Percentiles rank a stretch among this genome's conserved stretches.
Evolutionary conservation across 1,140 invertebrate species (phyloP).

Genomic region (Drosophila persimilis): DNA sequence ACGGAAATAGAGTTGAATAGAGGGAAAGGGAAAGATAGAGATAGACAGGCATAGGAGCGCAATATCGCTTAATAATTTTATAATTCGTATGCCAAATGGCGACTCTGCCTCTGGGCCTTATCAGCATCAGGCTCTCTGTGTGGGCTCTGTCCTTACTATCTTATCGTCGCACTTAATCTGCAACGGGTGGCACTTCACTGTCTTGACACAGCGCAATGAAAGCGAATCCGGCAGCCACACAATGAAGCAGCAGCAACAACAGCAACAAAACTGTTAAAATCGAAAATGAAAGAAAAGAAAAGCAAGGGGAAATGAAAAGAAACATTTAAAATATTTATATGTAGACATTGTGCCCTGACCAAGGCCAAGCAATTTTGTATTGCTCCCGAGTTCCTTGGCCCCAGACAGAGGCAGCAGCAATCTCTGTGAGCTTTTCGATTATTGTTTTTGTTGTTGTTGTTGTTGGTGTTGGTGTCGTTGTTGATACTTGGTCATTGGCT

Average conservation of each 20-base stretch:
- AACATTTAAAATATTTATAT: conserved; percentile 80
- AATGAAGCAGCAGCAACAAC: conserved; percentile 5
- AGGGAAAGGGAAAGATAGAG: too few species aligned
- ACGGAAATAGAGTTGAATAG: too few species aligned
- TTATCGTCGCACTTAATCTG: conserved; percentile 65
- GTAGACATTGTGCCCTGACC: conserved; percentile 71
- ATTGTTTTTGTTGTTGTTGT: conserved; percentile 29
- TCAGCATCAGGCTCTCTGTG: conserved; percentile 19
- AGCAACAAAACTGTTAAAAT: conserved; percentile 30
- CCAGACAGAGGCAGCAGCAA: conserved; percentile 47
- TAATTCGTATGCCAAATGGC: too few species aligned
- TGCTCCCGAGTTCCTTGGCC: conserved; percentile 76
- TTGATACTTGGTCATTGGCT: conserved; percentile 80
- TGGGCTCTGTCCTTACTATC: conserved; percentile 50
- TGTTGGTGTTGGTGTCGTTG: conserved; percentile 32
- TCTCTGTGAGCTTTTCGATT: conserved; percentile 44
- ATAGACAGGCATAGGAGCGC: too few species aligned
- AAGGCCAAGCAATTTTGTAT: conserved; percentile 79
- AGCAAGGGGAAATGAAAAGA: conserved; percentile 47
- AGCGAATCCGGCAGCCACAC: conserved; percentile 42
- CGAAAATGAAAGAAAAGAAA: conserved; percentile 29
- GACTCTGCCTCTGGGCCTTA: conserved; percentile 33
- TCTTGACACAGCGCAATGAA: conserved; percentile 73
- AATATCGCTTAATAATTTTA: too few species aligned
- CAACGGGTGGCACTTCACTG: conserved; percentile 57